Evolutionary conservation across 1,140 invertebrate species (phyloP), one percentile per base, ranked within the genome.

Genomic region (Drosophila mauritiana): DNA sequence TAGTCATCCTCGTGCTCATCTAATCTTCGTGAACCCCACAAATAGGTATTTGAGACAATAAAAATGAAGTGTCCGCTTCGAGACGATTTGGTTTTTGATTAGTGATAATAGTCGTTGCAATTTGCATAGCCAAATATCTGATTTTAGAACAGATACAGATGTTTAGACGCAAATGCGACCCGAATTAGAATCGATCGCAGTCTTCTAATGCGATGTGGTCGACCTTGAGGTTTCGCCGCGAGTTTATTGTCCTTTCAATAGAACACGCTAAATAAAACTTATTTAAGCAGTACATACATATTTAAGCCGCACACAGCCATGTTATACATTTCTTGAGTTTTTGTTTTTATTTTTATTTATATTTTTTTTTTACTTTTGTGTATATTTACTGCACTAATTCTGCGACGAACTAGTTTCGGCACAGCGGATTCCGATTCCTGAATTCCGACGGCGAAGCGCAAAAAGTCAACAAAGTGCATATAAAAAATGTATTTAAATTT

Each of bases 191-290:
- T 54, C 63, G 49, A 67, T 55, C 65, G 42, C 51, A 34, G 51
- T 57, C 59, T 65, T 90, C 85, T 90, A 90, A 90, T 90, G 70
- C 78, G 68, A 90, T 72, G 78, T 76, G 78, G 85, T 90, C 79
- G 85, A 90, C 85, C 85, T 90, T 90, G 85, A 74, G 72, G 70
- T 51, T 65, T 78, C 55, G 73, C 63, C 68, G 48, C 81, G 73
- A 90, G 85, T 90, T 90, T 90, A 90, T 90, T 90, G 85, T 90
- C 85, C 85, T 90, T 89, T 90, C 69, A 89, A 90, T 90, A 90
- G 84, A 90, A 88, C 85, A 89, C 84, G 83, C 83, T 86, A 88
- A 86, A 89, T 88, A 83, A 82, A 88, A 59, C 72, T 42, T 48
- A 63, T 68, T 82, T 81, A 67, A 81, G 68, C 63, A 53, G 57